Evolutionary conservation across 2,113 vertebrate genomes (phyloP), one percentile per base, ranked within the genome.

Genomic region (Etheostoma cragini): DNA sequence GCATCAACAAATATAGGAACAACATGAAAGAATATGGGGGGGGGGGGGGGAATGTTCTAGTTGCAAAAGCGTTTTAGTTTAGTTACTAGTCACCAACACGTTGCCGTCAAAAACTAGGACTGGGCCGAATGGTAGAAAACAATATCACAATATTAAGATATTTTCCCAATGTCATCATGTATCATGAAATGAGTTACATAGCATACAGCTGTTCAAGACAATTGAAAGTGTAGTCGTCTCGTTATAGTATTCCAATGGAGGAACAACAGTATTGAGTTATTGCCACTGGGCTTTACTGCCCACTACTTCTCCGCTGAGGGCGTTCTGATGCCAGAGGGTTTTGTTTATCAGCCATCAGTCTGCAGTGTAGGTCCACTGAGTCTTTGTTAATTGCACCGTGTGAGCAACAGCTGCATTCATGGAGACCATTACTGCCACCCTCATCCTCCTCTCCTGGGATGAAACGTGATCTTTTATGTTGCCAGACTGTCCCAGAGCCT

Each of bases 321-420:
- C 13, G 19, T 6, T 6, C 13, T 17, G 50, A 54, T 19, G 56
- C 22, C 6, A 49, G 0, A 19, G 14, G 45, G 8, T 66, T 62
- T 26, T 84, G 68, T 80, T 71, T 74, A 30, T 33, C 26, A 46
- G 21, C 75, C 33, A 82, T 87, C 80, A 80, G 46, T 81, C 65
- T 54, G 47, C 42, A 72, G 76, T 8, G 50, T 12, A 14, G 78
- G 26, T 81, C 85, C 84, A 42, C 69, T 70, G 72, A 80, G 76
- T 70, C 80, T 61, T 77, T 92, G 92, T 90, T 89, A 90, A 91
- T 72, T 87, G 82, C 81, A 47, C 58, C 52, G 35, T 76, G 79
- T 77, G 72, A 56, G 76, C 65, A 54, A 82, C 86, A 90, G 84
- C 87, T 90, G 89, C 83, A 85, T 80, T 85, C 69, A 63, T 53